These are phyloP conservation scores for Anorthoa munda DNA, from an alignment of 2,888 invertebrate species.

Conservation along the genomic window DNA sequence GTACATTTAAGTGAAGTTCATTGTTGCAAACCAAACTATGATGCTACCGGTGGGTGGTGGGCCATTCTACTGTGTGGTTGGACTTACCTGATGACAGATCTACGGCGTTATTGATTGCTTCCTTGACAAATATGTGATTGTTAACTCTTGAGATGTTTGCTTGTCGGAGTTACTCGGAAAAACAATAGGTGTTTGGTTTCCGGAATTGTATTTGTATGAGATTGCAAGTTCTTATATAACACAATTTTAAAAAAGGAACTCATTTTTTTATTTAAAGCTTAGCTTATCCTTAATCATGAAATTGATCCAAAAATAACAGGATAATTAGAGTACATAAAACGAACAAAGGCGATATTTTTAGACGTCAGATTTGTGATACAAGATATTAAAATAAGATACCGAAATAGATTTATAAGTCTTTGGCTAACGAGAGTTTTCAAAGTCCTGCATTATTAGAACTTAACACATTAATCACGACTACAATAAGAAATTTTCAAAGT, in stretches of 20 bases:
- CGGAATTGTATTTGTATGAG: conserved; percentile 1
- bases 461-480: conserved; percentile 68
- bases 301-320: neutral
- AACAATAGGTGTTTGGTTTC: conserved; percentile 51
- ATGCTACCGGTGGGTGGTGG: conserved; percentile 87
- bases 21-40: conserved; percentile 87
- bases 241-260: neutral
- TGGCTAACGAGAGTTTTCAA: conserved; percentile 69
- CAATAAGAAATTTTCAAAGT: conserved; percentile 44
- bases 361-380: neutral
- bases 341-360: conserved; percentile 6
- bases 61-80: conserved; percentile 69
- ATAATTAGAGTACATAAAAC: neutral
- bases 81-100: conserved; percentile 85
- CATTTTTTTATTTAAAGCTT: neutral
- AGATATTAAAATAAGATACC: conserved; percentile 31
- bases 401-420: conserved; percentile 58
- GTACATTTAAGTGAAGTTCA: conserved; percentile 74
- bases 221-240: neutral
- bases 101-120: conserved; percentile 85
- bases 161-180: conserved; percentile 32
- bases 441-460: conserved; percentile 62
- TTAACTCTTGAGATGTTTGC: conserved; percentile 53
- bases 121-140: conserved; percentile 72
- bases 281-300: neutral